phyloP scores from a whole-genome alignment of 1,140 invertebrate species.

The Lucilia cuprina region DNA sequence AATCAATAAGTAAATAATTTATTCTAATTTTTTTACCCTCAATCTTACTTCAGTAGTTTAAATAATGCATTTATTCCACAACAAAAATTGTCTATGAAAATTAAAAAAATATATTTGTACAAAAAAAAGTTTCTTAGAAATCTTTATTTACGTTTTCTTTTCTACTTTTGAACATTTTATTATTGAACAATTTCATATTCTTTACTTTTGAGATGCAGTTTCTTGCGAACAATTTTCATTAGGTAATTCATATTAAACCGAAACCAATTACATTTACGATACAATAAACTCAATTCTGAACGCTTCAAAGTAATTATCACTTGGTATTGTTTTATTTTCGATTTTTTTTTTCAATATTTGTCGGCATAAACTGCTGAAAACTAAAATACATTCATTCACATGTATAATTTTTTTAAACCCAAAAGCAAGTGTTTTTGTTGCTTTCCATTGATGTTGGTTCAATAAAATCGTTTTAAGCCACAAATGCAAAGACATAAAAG shows the following conservation, averaged over 20 bases:
- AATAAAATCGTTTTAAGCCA: background rate
- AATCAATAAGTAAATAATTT: no score
- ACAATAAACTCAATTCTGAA: constrained; percentile 25
- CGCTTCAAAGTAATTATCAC: constrained; percentile 38
- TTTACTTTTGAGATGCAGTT: no score
- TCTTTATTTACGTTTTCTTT: no score
- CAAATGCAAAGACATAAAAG: no score
- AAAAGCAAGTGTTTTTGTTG: background rate
- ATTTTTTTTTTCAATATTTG: no score
- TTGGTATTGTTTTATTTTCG: background rate
- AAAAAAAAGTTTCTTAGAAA: no score
- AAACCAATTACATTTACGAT: constrained; percentile 37
- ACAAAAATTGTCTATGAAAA: background rate
- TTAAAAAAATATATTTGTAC: no score
- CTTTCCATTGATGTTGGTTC: background rate
- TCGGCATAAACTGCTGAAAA: background rate
- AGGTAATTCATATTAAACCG: constrained; percentile 12
- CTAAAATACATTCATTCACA: background rate
- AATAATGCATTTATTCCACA: background rate
- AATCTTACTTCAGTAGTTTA: background rate
- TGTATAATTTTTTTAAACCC: background rate
- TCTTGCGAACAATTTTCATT: no score
- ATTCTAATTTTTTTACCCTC: no score
- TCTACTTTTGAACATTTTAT: no score
- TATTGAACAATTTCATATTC: no score